Evolutionary conservation across 2,797 vertebrate species (phyloP), one percentile per base, ranked within the genome.

Genomic region (Ibycter americanus): DNA sequence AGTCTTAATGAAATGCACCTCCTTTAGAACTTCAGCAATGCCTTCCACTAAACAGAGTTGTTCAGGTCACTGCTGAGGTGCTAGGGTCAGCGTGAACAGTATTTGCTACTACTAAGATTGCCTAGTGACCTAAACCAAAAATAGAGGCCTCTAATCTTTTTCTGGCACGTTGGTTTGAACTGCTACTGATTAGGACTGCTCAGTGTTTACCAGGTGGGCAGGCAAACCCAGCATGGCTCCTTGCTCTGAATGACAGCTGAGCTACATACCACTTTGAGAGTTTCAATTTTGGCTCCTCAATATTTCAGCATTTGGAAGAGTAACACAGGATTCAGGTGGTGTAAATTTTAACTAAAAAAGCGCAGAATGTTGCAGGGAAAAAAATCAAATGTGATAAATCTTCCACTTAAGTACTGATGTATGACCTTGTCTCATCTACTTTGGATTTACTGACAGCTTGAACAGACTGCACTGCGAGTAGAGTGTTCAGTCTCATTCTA

Each of bases 341-440:
- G 21, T 71, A 68, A 31, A 68, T 81, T 90, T 46, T 25, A 87
- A 19, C 32, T 63, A 81, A 71, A 84, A 85, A 58, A 83, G 32
- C 59, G 32, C n/a, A 71, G 15, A 34, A 83, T 8, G 55, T 29
- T 80, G 5, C 42, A 65, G 58, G 20, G 42, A 79, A 89, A 94
- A 79, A 95, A 93, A 68, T 49, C 4, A 42, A 34, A 90, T 80
- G 38, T 42, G 62, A 56, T 73, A 78, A 65, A 62, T 80, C 8
- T 95, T 85, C 83, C 18, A 19, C 36, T n/a, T 49, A 83, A 26
- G n/a, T 78, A 65, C 47, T 93, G 36, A 74, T 91, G 26, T 81
- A 78, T 90, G 54, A 90, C 22, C 19, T 44, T 82, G 55, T 84
- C 27, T 77, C 58, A 96, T 96, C 96, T 94, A 73, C 68, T 91